Evolutionary conservation across 2,113 vertebrate genomes (phyloP), one percentile per base, ranked within the genome.

Genomic region (Myrmecophaga tridactyla): DNA sequence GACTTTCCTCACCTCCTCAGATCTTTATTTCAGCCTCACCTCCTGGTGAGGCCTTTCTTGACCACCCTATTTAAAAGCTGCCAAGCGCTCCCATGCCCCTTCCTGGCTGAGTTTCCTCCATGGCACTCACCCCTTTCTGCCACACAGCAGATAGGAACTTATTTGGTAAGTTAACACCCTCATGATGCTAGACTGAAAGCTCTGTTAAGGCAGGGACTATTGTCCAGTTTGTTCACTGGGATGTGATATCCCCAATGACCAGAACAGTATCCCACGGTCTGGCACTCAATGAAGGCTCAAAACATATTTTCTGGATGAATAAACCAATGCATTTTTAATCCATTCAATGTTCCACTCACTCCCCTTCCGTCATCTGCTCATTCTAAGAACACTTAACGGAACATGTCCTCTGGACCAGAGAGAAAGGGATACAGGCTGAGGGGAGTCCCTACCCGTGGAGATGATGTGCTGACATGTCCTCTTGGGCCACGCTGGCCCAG

Each of bases 101-200:
- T n/a, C 53, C n/a, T 51, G 23, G n/a, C 67, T 41, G 25, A 10
- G 3, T 46, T 23, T 21, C 43, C 77, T 39, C 62, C 9, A 21
- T 1, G 4, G 27, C 36, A 27, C 48, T 11, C n/a, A 20, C 18
- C 11, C 14, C 25, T 48, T 21, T 17, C 65, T 13, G 46, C 34
- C 85, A 36, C 0, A 1, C 31, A 20, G 56, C 53, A 8, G n/a
- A n/a, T n/a, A n/a, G n/a, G n/a, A 39, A 17, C 25, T 18, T 7
- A 67, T 14, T 8, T n/a, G 63, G 7, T 17, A 48, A 62, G 63
- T 9, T 46, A 39, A 15, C 58, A 58, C 23, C 29, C 17, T 46
- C 21, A 23, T 21, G 20, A 20, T 58, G 15, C 25, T 1, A 20
- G 58, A 83, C 34, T 18, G 70, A 31, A 41, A 65, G 65, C 8